A percentile compares a stretch with the other conserved stretches of the same genome.
These are phyloP conservation scores for Linyphia triangularis DNA, from an alignment of 2,888 invertebrate species.

Conservation along the genomic window DNA sequence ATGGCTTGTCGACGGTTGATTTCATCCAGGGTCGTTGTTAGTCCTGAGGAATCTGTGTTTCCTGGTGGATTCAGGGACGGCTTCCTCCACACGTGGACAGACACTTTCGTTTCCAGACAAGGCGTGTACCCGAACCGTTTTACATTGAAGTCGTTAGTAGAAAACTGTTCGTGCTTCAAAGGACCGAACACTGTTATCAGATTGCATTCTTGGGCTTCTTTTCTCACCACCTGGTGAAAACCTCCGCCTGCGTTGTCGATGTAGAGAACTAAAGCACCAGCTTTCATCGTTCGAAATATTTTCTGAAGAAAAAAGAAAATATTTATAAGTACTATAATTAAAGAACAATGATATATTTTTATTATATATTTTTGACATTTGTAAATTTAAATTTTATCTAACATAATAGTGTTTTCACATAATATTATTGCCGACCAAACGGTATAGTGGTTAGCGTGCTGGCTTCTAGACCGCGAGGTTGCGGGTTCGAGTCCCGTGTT, in stretches of 20 bases:
- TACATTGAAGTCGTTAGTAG: neutral
- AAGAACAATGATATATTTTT: too few species aligned
- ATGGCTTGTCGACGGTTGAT: neutral
- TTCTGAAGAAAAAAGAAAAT: constrained; percentile 37
- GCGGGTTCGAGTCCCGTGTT: too few species aligned
- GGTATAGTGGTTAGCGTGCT: too few species aligned
- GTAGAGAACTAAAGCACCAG: constrained; percentile 46
- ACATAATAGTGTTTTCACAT: too few species aligned
- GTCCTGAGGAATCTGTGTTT: neutral
- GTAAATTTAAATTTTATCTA: too few species aligned
- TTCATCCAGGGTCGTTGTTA: neutral
- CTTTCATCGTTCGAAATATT: constrained; percentile 51
- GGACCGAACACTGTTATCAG: constrained; percentile 48
- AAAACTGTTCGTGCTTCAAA: constrained; percentile 17
- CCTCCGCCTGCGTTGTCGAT: constrained; percentile 56
- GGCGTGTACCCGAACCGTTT: constrained; percentile 49
- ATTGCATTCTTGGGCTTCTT: constrained; percentile 7
- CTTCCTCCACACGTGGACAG: constrained; percentile 45
- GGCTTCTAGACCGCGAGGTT: too few species aligned
- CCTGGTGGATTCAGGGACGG: neutral
- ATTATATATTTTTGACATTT: too few species aligned
- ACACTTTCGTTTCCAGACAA: constrained; percentile 45
- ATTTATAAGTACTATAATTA: too few species aligned
- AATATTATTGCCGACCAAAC: too few species aligned
- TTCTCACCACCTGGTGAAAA: constrained; percentile 22